A percentile compares a stretch with the other conserved stretches of the same genome.
These are phyloP conservation scores for Neosalanx taihuensis DNA, from an alignment of 2,797 vertebrate species.

Conservation along the genomic window DNA sequence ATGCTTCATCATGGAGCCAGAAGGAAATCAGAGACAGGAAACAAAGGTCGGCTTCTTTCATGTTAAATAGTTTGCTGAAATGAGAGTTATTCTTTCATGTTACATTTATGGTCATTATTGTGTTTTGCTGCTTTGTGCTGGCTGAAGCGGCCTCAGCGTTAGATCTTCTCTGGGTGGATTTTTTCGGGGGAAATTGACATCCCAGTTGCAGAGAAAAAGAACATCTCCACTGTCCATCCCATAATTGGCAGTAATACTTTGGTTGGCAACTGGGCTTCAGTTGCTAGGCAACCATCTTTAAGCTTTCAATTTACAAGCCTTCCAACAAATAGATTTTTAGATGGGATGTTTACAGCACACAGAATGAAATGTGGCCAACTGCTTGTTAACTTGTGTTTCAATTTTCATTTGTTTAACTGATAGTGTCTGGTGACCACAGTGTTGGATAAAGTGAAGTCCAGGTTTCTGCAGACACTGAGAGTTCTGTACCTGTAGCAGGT, in stretches of 20 bases:
- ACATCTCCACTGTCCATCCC: slow-evolving; percentile 43
- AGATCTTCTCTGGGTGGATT: slow-evolving; percentile 43
- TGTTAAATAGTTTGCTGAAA: background rate
- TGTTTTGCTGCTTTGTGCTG: slow-evolving; percentile 37
- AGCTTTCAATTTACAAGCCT: slow-evolving; percentile 67
- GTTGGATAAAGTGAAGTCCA: background rate
- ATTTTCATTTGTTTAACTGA: slow-evolving; percentile 49
- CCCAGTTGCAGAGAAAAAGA: slow-evolving; percentile 32
- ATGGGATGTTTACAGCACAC: slow-evolving; percentile 56
- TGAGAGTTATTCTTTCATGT: slow-evolving; percentile 6
- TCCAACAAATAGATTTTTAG: slow-evolving; percentile 62
- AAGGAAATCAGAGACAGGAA: background rate
- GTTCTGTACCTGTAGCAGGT: too few species aligned
- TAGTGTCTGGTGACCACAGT: slow-evolving; percentile 19
- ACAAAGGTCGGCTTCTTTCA: background rate
- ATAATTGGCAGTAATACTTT: slow-evolving; percentile 67
- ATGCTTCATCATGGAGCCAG: background rate
- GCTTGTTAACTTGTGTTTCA: slow-evolving; percentile 57
- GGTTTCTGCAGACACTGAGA: too few species aligned
- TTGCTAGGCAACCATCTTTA: slow-evolving; percentile 70
- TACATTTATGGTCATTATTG: slow-evolving; percentile 12
- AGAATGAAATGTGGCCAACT: slow-evolving; percentile 52
- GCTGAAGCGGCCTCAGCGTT: slow-evolving; percentile 14
- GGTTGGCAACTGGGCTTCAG: slow-evolving; percentile 54
- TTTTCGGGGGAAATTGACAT: slow-evolving; percentile 48